Base-by-base conservation (phyloP, 2,888 invertebrate genomes). In the Aquatica leii region DNA sequence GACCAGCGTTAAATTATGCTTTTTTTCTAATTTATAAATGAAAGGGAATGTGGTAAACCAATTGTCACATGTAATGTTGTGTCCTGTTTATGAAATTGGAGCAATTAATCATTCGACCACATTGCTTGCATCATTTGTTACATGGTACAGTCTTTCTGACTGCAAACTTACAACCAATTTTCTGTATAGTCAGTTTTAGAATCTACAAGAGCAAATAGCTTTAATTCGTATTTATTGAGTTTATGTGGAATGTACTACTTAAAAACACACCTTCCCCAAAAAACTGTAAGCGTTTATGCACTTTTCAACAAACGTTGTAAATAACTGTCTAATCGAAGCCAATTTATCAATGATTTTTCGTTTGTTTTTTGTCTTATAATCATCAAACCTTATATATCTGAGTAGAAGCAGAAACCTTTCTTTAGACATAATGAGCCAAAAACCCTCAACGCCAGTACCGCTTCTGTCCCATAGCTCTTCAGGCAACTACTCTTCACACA, bases 1-100 rank as follows among this genome's bases (percentile, higher is more conserved):
- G 12, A 37, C 37, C 3, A n/a, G 12, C 12, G 37, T 37, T 37
- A 37, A 37, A n/a, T 37, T 37, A 37, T 37, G 37, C 9, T 37
- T 12, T 12, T 37, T 37, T 12, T n/a, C 37, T n/a, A 37, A 12
- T 37, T 37, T 37, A n/a, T 3, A n/a, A 11, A 37, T 11, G 9
- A 37, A 37, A n/a, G 37, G 37, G 12, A 37, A 37, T 11, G 37
- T 37, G 12, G 37, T 37, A 12, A 37, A 37, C n/a, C n/a, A n/a
- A n/a, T n/a, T n/a, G n/a, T n/a, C n/a, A n/a, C n/a, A n/a, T n/a
- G n/a, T n/a, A n/a, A 37, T 37, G 37, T 37, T 37, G 9, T 12
- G 37, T n/a, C 37, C 37, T 2, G 37, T 37, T 37, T 37, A n/a
- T 12, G 37, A 37, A 37, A 37, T 37, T n/a, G 37, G 37, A 37